These are phyloP conservation scores for Boulengeromyrus knoepffleri DNA, from an alignment of 2,113 vertebrate species.

Conservation along the genomic window DNA sequence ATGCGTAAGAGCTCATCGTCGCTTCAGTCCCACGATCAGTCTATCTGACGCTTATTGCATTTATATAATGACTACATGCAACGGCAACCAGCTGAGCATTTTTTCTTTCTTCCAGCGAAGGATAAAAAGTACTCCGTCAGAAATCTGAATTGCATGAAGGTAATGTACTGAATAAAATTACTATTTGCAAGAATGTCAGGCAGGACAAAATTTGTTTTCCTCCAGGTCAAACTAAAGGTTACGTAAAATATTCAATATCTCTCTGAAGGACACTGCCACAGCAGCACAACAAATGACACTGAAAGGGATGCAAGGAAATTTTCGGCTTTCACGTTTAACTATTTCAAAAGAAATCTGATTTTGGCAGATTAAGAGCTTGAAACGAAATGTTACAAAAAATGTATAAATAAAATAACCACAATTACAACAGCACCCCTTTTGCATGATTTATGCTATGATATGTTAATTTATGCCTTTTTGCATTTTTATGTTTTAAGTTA, in stretches of 20 bases:
- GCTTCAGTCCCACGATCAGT: background rate
- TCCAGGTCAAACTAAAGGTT: background rate
- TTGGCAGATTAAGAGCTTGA: background rate
- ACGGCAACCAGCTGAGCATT: constrained; percentile 15
- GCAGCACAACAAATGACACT: background rate
- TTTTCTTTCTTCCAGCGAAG: background rate
- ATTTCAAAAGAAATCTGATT: background rate
- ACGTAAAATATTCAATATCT: background rate
- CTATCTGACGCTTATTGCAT: constrained; percentile 9
- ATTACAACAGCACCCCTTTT: constrained; percentile 3
- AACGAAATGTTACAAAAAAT: background rate
- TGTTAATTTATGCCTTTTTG: background rate
- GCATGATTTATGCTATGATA: background rate
- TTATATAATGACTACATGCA: constrained; percentile 15
- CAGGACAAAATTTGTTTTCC: background rate
- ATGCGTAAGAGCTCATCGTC: constrained; percentile 11
- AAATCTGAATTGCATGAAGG: background rate
- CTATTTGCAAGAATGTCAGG: background rate
- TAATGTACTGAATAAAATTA: background rate
- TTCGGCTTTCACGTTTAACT: background rate
- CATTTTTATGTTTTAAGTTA: background rate
- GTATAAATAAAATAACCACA: background rate
- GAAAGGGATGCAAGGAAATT: background rate
- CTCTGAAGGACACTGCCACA: background rate
- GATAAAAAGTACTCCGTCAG: background rate